Evolutionary conservation across 2,113 vertebrate species (phyloP).

Genomic region (Ptychochromis oligacanthus): DNA sequence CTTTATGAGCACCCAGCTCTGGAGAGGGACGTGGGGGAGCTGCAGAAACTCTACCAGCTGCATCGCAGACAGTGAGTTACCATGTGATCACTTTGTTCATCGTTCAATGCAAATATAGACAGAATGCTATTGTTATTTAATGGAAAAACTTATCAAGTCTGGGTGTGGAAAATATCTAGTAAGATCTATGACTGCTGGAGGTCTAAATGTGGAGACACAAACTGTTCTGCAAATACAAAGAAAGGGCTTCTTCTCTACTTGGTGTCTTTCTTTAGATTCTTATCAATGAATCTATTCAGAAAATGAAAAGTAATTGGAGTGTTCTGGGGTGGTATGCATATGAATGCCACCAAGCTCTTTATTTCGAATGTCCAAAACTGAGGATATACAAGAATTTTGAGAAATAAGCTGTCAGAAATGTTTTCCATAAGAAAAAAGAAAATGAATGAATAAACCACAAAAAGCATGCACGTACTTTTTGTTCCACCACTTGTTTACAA

Average conservation of each 20-base stretch:
- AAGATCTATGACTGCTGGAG: constrained; percentile 1
- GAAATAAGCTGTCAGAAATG: constrained; percentile 8
- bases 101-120: not conserved
- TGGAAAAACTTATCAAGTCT: not conserved
- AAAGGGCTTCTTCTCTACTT: constrained; percentile 45
- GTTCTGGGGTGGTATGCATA: constrained; percentile 42
- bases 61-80: constrained; percentile 92
- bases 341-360: constrained; percentile 52
- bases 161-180: constrained; percentile 1
- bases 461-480: not conserved
- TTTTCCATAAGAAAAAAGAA: not conserved
- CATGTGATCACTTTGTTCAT: not conserved
- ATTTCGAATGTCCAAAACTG: constrained; percentile 6
- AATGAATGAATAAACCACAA: not conserved
- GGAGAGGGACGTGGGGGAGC: constrained; percentile 91
- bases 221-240: constrained; percentile 45
- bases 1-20: constrained; percentile 92
- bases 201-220: constrained; percentile 14
- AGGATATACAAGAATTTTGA: constrained; percentile 21
- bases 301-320: constrained; percentile 44
- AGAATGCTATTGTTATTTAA: not conserved
- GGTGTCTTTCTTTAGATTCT: constrained; percentile 43
- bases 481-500: constrained; percentile 12
- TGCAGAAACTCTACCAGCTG: constrained; percentile 92
- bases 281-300: constrained; percentile 72